These are phyloP conservation scores for Pedetes capensis DNA, from an alignment of 2,113 vertebrate species.

Conservation along the genomic window DNA sequence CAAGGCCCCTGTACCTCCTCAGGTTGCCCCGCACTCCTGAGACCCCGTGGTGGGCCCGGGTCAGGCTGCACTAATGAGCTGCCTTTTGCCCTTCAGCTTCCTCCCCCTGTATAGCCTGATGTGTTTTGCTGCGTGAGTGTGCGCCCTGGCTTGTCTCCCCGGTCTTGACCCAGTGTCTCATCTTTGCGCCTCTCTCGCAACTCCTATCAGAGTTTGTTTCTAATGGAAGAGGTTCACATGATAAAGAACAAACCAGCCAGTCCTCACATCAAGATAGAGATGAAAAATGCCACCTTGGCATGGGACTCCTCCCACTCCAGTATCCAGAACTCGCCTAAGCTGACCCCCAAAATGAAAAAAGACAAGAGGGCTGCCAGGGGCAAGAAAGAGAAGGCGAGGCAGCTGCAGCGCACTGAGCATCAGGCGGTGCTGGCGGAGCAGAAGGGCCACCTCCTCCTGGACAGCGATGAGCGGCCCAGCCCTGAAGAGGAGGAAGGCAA, in stretches of 20 bases:
- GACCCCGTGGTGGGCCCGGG: constrained; percentile 73
- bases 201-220: constrained; percentile 93
- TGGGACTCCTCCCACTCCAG: constrained; percentile 93
- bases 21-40: constrained; percentile 35
- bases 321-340: constrained; percentile 90
- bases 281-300: constrained; percentile 91
- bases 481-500: constrained; percentile 87
- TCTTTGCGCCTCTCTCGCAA: constrained; percentile 90
- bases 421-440: constrained; percentile 88
- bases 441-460: constrained; percentile 89
- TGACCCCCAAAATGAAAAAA: constrained; percentile 90
- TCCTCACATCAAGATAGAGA: constrained; percentile 90
- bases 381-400: constrained; percentile 85
- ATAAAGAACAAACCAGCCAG: constrained; percentile 89
- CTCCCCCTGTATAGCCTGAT: constrained; percentile 88
- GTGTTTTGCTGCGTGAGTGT: constrained; percentile 89
- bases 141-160: constrained; percentile 84
- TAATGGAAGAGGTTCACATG: constrained; percentile 94
- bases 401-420: constrained; percentile 81
- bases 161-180: constrained; percentile 89
- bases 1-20: not conserved
- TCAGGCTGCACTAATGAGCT: constrained; percentile 88
- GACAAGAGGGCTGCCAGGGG: constrained; percentile 83
- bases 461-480: constrained; percentile 85
- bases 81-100: constrained; percentile 90